These are phyloP conservation scores for Ormyrus rosae DNA, from an alignment of 2,888 invertebrate species.

Conservation along the genomic window DNA sequence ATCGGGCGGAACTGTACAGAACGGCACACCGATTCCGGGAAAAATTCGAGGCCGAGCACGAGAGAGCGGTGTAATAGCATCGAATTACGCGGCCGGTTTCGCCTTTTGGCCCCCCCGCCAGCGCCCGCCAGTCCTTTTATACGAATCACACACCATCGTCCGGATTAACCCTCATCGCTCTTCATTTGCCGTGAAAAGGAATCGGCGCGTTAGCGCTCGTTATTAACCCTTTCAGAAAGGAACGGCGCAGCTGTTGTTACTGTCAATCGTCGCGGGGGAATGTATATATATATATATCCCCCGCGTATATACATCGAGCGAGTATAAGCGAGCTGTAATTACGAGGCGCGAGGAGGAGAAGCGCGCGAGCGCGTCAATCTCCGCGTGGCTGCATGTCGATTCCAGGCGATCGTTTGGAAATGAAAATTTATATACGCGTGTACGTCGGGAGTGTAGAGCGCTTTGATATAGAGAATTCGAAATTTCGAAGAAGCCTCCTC, in stretches of 20 bases:
- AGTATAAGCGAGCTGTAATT: constrained; percentile 19
- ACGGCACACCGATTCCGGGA: constrained; percentile 18
- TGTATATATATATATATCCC: too few relatives aligned
- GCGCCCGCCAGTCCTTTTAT: not conserved
- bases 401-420: too few relatives aligned
- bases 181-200: constrained; percentile 54
- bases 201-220: constrained; percentile 47
- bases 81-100: constrained; percentile 20
- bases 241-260: constrained; percentile 52
- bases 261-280: constrained; percentile 20
- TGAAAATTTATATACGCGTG: too few relatives aligned
- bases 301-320: too few relatives aligned
- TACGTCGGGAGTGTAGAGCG: too few relatives aligned
- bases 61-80: constrained; percentile 36
- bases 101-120: not conserved
- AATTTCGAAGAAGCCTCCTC: too few relatives aligned
- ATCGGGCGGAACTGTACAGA: too few relatives aligned
- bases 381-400: not conserved
- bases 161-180: constrained; percentile 56
- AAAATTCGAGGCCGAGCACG: constrained; percentile 13
- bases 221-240: constrained; percentile 50
- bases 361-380: not conserved
- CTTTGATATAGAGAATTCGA: too few relatives aligned
- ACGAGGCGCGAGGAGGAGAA: not conserved
- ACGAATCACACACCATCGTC: constrained; percentile 27